phyloP scores from a whole-genome alignment of 2,888 invertebrate genomes.

The Thecocarcelia acutangulata region DNA sequence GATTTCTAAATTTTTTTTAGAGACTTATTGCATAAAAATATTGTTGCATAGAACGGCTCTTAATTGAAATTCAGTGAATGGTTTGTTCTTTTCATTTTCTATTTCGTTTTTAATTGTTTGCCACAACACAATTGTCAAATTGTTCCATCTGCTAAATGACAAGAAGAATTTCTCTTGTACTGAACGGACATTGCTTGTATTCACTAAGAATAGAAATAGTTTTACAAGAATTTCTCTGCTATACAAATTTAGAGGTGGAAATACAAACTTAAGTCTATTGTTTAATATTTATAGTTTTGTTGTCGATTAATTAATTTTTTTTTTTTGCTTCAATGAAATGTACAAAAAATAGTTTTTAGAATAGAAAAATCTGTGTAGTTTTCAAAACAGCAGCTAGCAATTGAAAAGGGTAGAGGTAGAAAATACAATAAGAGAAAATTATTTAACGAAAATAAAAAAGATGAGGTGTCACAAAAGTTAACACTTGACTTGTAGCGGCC shows the following conservation, averaged over 20 bases:
- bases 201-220: slow-evolving; percentile 45
- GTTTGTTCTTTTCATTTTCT: not conserved
- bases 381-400: too few relatives aligned
- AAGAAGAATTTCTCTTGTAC: slow-evolving; percentile 38
- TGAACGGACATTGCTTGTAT: slow-evolving; percentile 1
- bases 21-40: too few relatives aligned
- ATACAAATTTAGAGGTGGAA: slow-evolving; percentile 19
- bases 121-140: slow-evolving; percentile 34
- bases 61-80: slow-evolving; percentile 40
- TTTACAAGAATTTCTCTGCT: slow-evolving; percentile 13
- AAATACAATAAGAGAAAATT: too few relatives aligned
- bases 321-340: not conserved
- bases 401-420: not conserved
- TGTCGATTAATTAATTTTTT: not conserved
- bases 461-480: too few relatives aligned
- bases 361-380: too few relatives aligned
- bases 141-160: slow-evolving; percentile 21
- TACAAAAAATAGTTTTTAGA: not conserved
- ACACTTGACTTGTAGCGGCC: too few relatives aligned
- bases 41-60: not conserved
- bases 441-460: too few relatives aligned
- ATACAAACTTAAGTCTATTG: not conserved
- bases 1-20: slow-evolving; percentile 1
- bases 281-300: slow-evolving; percentile 16
- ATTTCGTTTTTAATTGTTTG: slow-evolving; percentile 22